Conservation (phyloP, 2,113 vertebrate species). For the Rhinogobius similis region DNA sequence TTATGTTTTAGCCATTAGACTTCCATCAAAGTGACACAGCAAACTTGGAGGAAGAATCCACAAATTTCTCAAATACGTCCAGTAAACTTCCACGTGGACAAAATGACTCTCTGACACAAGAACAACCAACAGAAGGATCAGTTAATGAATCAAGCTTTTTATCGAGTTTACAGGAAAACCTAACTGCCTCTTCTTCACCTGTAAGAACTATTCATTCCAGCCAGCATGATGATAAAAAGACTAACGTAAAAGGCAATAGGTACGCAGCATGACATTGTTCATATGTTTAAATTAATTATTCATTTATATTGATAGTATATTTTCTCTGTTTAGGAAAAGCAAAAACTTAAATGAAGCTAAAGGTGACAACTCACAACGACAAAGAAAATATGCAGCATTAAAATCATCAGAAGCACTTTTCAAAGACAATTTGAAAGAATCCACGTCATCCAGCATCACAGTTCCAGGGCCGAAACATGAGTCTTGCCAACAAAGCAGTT, state of each 20-base stretch:
- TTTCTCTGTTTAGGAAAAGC: not conserved
- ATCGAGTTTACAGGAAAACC: not conserved
- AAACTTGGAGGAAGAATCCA: no score
- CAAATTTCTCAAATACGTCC: constrained; percentile 38
- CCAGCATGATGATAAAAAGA: not conserved
- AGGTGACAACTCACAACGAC: constrained; percentile 58
- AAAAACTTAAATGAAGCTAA: not conserved
- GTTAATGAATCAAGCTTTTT: not conserved
- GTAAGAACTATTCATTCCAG: not conserved
- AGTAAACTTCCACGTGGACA: constrained; percentile 54
- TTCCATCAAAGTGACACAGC: no score
- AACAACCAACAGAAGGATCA: not conserved
- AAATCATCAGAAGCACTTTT: not conserved
- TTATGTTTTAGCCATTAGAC: no score
- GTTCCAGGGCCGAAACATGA: not conserved
- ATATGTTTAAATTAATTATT: not conserved
- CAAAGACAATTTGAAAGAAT: not conserved
- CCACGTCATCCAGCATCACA: not conserved
- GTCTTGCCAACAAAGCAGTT: not conserved
- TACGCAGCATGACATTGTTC: not conserved
- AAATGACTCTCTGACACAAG: constrained; percentile 46
- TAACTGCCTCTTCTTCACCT: not conserved
- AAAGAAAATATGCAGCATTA: constrained; percentile 11
- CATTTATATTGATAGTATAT: not conserved
- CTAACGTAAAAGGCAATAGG: not conserved